A percentile compares a stretch with the other conserved stretches of the same genome.
These are phyloP conservation scores for Tragelaphus scriptus DNA, from an alignment of 2,113 vertebrate species.

Conservation along the genomic window DNA sequence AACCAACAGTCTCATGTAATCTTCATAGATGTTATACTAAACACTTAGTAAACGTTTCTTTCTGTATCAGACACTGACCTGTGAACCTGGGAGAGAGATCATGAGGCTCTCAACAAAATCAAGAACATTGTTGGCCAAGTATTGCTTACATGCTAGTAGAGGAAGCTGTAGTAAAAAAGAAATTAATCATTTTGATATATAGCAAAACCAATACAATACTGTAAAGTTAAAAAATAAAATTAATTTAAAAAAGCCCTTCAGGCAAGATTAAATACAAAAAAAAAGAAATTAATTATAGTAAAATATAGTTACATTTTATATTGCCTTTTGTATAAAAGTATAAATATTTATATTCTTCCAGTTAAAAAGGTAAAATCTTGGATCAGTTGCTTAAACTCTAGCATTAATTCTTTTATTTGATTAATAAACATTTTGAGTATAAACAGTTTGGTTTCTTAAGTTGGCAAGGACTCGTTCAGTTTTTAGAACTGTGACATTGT, in stretches of 20 bases:
- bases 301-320: slow-evolving; percentile 31
- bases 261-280: too few species aligned
- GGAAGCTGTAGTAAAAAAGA: background rate
- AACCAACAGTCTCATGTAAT: background rate
- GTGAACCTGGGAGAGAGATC: background rate
- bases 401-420: background rate
- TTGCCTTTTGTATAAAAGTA: background rate
- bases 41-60: background rate
- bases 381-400: background rate
- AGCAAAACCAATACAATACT: too few species aligned
- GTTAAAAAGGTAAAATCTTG: background rate
- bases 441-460: background rate
- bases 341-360: background rate
- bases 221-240: too few species aligned
- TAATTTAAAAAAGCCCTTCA: too few species aligned
- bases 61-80: background rate
- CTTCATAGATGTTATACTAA: background rate
- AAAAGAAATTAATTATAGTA: background rate
- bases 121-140: background rate
- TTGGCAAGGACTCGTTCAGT: background rate
- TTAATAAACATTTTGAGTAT: slow-evolving; percentile 27
- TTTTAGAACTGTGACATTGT: background rate
- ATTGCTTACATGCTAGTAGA: background rate
- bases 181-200: background rate
- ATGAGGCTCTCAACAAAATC: background rate